Evolutionary conservation across 2,797 vertebrate genomes (phyloP), one percentile per base, ranked within the genome.

Genomic region (Anguilla marmorata): DNA sequence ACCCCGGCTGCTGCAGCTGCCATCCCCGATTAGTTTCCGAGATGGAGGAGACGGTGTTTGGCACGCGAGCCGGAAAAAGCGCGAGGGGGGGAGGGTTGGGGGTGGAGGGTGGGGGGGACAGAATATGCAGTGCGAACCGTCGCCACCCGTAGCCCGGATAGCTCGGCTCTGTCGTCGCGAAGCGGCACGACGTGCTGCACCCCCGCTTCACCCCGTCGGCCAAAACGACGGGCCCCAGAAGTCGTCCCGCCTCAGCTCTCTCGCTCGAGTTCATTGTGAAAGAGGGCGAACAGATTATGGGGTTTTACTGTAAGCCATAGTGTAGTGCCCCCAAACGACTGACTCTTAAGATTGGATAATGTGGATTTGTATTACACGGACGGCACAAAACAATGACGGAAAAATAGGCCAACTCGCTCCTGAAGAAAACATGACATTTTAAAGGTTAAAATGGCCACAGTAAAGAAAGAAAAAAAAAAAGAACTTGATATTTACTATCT

Each of bases 21-120:
- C 74, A 52, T 82, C 60, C 83, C 19, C 45, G 84, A 88, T 74
- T 85, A 48, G 60, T 88, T 88, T 85, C 33, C 27, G 84, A 76
- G 48, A 27, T 27, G 30, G 69, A 60, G 30, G 69, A 60, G 84
- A 37, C 21, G 69, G 69, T 2, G 27, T 27, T 45, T 60, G 84
- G 60, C 76, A 27, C 1, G 41, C 79, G 8, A 21, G 45, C 1
- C 16, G 19, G 24, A 24, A 21, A 3, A n/a, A 24, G 79, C 4
- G 41, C 6, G 12, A 7, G 1, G 79, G 45, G 45, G 9, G 50
- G 41, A 1, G 37, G 37, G 37, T 41, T 41, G 37, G 37, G 37
- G 37, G 37, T 41, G 2, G 37, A 0, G 2, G 37, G 37, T 37
- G 37, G 1, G 79, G 45, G 79, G 9, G 50, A 19, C 41, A n/a